A percentile compares a stretch with the other conserved stretches of the same genome.
phyloP scores from a whole-genome alignment of 2,888 invertebrate genomes.

The Diloba caeruleocephala region DNA sequence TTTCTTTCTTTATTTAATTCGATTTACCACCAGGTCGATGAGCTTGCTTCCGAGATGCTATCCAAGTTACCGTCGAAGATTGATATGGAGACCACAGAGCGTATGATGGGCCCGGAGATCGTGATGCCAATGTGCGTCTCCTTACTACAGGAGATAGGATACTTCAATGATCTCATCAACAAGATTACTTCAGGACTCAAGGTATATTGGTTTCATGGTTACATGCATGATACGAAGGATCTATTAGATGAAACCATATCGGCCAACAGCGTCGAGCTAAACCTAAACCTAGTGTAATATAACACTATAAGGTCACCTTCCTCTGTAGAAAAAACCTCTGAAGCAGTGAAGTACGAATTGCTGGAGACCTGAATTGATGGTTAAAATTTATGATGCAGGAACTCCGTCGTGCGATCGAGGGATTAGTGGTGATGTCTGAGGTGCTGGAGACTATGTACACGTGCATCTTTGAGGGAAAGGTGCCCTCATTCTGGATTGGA shows the following conservation, averaged over 20 bases:
- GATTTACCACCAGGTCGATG: conserved; percentile 76
- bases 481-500: conserved; percentile 92
- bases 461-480: conserved; percentile 94
- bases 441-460: conserved; percentile 94
- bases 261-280: too few relatives aligned
- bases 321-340: too few relatives aligned
- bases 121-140: conserved; percentile 95
- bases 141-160: conserved; percentile 92
- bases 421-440: conserved; percentile 96
- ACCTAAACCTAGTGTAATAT: too few relatives aligned
- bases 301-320: too few relatives aligned
- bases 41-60: conserved; percentile 92
- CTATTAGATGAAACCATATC: too few relatives aligned
- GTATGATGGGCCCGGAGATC: conserved; percentile 92
- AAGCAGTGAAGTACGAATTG: too few relatives aligned
- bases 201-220: conserved; percentile 67
- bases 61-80: conserved; percentile 92
- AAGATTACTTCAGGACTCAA: conserved; percentile 72
- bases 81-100: conserved; percentile 93
- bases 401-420: conserved; percentile 94
- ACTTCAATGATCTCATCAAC: conserved; percentile 78
- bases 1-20: too few relatives aligned
- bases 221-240: too few relatives aligned
- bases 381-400: conserved; percentile 82
- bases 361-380: too few relatives aligned